Conservation (phyloP, 2,888 invertebrate species). For the Dicroscelio sp. region DNA sequence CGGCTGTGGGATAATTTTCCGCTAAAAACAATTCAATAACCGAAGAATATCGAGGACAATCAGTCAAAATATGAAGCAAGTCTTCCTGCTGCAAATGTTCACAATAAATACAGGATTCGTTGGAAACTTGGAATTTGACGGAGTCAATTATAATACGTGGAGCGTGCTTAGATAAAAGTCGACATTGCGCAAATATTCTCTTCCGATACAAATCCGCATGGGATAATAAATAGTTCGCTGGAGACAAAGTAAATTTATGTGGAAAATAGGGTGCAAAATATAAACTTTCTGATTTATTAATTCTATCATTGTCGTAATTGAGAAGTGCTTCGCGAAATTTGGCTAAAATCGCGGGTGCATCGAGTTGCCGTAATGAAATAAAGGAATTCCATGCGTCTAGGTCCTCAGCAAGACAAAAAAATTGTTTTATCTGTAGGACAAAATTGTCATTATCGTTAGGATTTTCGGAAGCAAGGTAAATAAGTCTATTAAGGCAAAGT, state of each 20-base stretch:
- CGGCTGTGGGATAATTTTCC: too few species aligned
- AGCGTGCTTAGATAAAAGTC: background rate
- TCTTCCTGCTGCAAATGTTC: background rate
- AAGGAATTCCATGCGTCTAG: too few species aligned
- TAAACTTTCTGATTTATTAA: background rate
- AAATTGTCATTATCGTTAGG: background rate
- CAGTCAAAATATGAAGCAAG: background rate
- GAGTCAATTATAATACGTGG: background rate
- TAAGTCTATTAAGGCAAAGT: background rate
- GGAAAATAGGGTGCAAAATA: background rate
- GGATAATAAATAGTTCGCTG: background rate
- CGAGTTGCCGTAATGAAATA: background rate
- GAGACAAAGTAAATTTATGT: background rate
- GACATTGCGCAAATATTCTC: background rate
- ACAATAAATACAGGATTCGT: background rate
- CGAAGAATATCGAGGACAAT: background rate
- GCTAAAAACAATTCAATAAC: too few species aligned
- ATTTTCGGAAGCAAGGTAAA: too few species aligned
- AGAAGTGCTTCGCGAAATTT: background rate
- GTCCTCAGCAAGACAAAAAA: too few species aligned
- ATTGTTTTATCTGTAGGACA: background rate
- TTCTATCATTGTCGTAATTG: background rate
- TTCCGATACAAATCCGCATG: background rate
- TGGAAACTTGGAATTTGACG: background rate
- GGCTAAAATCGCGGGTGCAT: background rate